Percentiles rank a stretch among this genome's conserved stretches.
These are phyloP conservation scores for Dicentrarchus labrax DNA, from an alignment of 2,113 vertebrate genomes.

Conservation along the genomic window DNA sequence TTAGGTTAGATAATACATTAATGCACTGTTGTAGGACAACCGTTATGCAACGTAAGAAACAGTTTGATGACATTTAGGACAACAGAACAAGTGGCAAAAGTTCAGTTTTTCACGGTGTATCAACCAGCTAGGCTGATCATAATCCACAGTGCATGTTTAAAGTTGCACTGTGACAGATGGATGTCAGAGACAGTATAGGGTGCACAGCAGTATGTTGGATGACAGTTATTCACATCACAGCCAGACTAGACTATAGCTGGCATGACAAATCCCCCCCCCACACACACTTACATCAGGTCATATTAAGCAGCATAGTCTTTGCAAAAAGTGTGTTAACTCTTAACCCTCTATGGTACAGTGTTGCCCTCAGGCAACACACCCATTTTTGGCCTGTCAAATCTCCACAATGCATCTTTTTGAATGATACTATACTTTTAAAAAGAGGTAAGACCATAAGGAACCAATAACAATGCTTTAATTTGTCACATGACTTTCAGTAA, in stretches of 20 bases:
- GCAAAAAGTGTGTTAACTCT: not conserved
- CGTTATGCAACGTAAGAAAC: not conserved
- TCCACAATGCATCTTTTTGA: too few species aligned
- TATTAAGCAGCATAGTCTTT: not conserved
- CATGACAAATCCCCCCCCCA: not conserved
- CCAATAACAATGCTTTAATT: too few species aligned
- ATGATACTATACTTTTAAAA: too few species aligned
- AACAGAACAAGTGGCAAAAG: not conserved
- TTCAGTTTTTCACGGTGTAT: not conserved
- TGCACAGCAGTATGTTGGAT: not conserved
- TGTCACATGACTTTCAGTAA: too few species aligned
- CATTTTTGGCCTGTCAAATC: too few species aligned
- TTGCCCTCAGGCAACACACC: too few species aligned
- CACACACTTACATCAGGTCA: not conserved
- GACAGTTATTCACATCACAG: not conserved
- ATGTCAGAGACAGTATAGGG: not conserved
- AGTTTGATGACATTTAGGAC: not conserved
- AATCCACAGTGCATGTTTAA: not conserved
- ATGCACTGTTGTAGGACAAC: slow-evolving; percentile 5
- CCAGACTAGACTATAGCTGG: not conserved
- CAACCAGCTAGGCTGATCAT: not conserved
- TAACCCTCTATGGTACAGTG: too few species aligned
- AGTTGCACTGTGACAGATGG: not conserved
- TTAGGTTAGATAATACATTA: slow-evolving; percentile 23
- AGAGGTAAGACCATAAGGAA: too few species aligned